Evolutionary conservation across 2,797 vertebrate species (phyloP).

Genomic region (Tapera naevia): DNA sequence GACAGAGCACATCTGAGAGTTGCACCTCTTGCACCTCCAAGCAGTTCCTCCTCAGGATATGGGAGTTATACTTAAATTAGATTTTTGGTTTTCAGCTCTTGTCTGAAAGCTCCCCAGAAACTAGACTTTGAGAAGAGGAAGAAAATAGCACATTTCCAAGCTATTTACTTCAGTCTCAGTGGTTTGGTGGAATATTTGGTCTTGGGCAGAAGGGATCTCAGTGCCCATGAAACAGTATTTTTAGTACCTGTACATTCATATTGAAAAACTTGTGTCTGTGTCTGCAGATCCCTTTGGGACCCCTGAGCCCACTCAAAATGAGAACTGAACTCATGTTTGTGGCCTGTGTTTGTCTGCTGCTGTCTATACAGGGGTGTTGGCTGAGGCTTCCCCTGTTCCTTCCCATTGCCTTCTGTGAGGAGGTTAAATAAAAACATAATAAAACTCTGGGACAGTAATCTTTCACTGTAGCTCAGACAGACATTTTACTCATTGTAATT

Average conservation of each 20-base stretch:
- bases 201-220: neutral
- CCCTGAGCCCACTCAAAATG: neutral
- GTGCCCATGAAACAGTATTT: constrained; percentile 9
- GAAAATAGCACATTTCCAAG: neutral
- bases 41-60: neutral
- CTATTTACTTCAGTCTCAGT: neutral
- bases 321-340: neutral
- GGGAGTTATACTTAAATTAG: neutral
- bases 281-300: neutral
- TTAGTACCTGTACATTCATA: neutral
- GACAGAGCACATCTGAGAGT: neutral
- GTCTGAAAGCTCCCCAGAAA: neutral
- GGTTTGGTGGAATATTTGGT: constrained; percentile 21
- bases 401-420: neutral
- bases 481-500: constrained; percentile 49
- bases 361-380: neutral
- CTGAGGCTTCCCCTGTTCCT: neutral
- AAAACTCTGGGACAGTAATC: constrained; percentile 23
- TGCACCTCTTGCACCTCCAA: neutral
- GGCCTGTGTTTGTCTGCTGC: neutral
- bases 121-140: neutral
- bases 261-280: constrained; percentile 10
- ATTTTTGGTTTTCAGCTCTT: neutral
- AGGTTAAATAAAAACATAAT: constrained; percentile 57
- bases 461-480: constrained; percentile 32